Evolutionary conservation across 1,140 invertebrate species (phyloP).

Genomic region (Cotesia typhae): DNA sequence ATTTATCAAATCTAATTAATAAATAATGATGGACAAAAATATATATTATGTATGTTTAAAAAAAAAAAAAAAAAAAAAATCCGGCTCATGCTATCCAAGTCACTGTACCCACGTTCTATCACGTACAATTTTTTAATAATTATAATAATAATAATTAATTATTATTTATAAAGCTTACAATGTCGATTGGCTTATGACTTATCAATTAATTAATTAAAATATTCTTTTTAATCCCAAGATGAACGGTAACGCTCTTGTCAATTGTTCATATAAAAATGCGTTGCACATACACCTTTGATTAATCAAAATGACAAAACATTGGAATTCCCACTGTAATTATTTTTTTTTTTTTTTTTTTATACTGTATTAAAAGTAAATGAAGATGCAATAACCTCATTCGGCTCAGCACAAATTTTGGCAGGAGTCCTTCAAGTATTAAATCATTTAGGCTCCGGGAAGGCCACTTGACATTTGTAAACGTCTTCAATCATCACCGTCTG

Average conservation of each 20-base stretch:
- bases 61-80: background rate
- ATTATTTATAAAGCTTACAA: conserved; percentile 28
- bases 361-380: conserved; percentile 33
- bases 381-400: conserved; percentile 39
- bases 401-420: conserved; percentile 46
- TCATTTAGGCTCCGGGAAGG: conserved; percentile 67
- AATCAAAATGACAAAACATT: conserved; percentile 8
- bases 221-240: background rate
- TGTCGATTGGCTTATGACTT: background rate
- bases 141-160: background rate
- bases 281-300: background rate
- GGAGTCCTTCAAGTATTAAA: conserved; percentile 55
- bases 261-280: background rate
- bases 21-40: background rate
- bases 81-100: conserved; percentile 15
- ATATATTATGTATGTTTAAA: background rate
- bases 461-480: conserved; percentile 67
- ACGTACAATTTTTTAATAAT: conserved; percentile 12
- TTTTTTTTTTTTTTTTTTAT: background rate
- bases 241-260: background rate
- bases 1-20: too few species aligned
- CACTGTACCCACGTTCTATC: conserved; percentile 14
- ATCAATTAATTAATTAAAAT: conserved; percentile 12
- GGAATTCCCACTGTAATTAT: background rate
- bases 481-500: conserved; percentile 64